These are phyloP conservation scores for Gisinianus flammeolus DNA, from an alignment of 2,888 invertebrate species.

Conservation along the genomic window DNA sequence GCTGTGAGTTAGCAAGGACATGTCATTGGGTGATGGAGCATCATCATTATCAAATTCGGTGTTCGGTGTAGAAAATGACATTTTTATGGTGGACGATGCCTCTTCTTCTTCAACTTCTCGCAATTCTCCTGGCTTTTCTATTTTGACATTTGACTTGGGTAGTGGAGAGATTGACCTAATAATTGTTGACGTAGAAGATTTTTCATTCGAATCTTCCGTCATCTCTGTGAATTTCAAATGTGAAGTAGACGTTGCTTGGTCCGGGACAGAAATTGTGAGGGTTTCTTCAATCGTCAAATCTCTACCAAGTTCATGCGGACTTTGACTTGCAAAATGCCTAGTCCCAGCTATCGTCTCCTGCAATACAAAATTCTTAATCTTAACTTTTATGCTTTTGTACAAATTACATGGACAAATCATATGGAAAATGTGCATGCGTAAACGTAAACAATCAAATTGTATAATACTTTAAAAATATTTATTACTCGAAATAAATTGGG, in stretches of 20 bases:
- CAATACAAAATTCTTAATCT: neutral
- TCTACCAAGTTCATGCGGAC: neutral
- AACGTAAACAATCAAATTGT: no score
- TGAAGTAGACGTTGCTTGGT: neutral
- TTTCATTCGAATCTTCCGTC: neutral
- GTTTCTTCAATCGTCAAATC: neutral
- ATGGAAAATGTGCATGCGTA: neutral
- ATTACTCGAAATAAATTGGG: no score
- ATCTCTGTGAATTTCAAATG: neutral
- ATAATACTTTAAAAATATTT: no score
- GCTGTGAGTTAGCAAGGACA: neutral
- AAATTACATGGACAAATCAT: neutral
- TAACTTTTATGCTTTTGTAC: neutral
- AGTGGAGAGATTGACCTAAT: neutral
- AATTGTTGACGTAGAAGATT: neutral
- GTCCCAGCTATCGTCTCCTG: neutral
- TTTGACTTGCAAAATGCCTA: neutral
- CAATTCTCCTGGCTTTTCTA: neutral
- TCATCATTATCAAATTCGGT: slow-evolving; percentile 44
- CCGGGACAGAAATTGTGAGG: slow-evolving; percentile 17
- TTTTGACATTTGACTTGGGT: neutral
- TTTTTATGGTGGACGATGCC: slow-evolving; percentile 24
- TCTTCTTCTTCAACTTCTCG: neutral
- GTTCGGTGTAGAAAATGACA: slow-evolving; percentile 44
- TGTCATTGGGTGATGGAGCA: slow-evolving; percentile 24